Evolutionary conservation across 2,888 invertebrate genomes (phyloP).

Genomic region (Scrobipalpa atriplicella): DNA sequence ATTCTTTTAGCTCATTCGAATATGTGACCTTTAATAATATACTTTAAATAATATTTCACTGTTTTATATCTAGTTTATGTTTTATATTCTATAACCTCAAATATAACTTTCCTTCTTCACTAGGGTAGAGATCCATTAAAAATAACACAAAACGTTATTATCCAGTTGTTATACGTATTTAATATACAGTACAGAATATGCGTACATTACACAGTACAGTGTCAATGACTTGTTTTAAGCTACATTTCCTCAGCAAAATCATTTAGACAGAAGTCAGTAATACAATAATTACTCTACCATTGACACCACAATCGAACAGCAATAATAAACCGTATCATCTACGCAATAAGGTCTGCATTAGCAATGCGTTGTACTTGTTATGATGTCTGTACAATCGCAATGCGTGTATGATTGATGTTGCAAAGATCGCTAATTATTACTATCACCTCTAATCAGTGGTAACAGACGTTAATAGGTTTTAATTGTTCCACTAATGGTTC

Average conservation of each 20-base stretch:
- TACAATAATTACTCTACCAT: constrained; percentile 6
- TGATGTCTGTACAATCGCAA: constrained; percentile 43
- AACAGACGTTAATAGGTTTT: constrained; percentile 52
- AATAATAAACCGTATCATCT: neutral
- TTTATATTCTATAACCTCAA: too few relatives aligned
- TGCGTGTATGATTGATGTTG: constrained; percentile 63
- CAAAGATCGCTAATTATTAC: constrained; percentile 55
- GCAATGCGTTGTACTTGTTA: neutral
- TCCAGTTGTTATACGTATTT: too few relatives aligned
- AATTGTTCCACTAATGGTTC: constrained; percentile 50
- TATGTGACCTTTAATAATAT: too few relatives aligned
- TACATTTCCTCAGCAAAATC: neutral
- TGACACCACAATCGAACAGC: neutral
- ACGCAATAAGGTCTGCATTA: neutral
- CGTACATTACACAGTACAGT: too few relatives aligned
- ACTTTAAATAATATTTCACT: too few relatives aligned
- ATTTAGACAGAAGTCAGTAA: neutral
- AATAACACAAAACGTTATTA: too few relatives aligned
- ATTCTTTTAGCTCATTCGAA: too few relatives aligned
- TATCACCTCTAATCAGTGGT: constrained; percentile 46
- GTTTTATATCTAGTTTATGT: too few relatives aligned
- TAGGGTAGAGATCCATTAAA: too few relatives aligned
- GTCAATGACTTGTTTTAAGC: neutral
- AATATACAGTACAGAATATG: too few relatives aligned
- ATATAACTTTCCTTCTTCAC: too few relatives aligned